Base-by-base conservation (phyloP, 2,797 vertebrate genomes). In the Vespertilio murinus region DNA sequence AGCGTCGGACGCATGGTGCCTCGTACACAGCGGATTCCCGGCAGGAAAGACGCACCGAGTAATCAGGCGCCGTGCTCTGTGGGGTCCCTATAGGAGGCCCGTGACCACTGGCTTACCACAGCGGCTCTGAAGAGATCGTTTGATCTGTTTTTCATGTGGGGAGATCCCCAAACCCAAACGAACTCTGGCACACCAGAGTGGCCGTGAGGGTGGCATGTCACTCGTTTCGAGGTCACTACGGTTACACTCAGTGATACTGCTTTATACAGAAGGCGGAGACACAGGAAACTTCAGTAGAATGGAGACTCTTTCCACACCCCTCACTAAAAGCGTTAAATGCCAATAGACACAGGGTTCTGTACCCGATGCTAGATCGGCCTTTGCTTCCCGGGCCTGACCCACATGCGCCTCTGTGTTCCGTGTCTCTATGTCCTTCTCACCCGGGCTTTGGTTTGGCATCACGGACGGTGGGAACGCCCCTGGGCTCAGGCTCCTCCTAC, bases 41-140 rank as follows among this genome's bases (percentile, higher is more conserved):
- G 0, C 12, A 54, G 35, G 30, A 49, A 38, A 25, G 40, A 42
- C 13, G 17, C 7, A 6, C 8, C 8, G 7, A 4, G 0, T 30
- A 59, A 14, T 20, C 22, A 22, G 18, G 38, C 59, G 5, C 17
- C 33, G 80, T 12, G 0, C 67, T 70, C 49, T 22, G 1, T 75
- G n/a, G 59, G 67, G 54, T 30, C 10, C 8, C n/a, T 10, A 8
- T 1, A 25, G 47, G 9, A 54, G 9, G 23, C 18, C 54, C 42
- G 30, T 65, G n/a, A 77, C 49, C 30, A 7, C 4, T 33, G 45
- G 65, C 20, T 49, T 47, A 45, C 3, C 56, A 30, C 23, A 52
- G 69, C 1, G 4, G 8, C 25, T n/a, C 22, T 8, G 4, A 70
- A 67, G 92, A 35, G 12, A 3, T 28, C 40, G n/a, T 52, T 80